Base-by-base conservation (phyloP, 2,888 invertebrate species). In the Celastrina argiolus region DNA sequence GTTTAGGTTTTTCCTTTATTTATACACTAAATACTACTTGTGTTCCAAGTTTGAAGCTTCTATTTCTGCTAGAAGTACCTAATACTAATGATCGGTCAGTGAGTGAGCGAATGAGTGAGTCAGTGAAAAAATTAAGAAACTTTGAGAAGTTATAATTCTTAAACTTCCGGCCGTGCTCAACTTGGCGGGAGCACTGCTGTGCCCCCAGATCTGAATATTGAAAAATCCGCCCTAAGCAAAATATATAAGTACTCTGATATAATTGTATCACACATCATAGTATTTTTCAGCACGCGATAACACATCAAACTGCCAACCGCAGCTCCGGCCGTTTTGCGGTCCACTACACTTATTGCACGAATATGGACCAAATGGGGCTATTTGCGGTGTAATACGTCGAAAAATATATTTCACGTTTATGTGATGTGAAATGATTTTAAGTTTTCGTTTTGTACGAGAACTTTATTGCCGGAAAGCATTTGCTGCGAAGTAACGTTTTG, bases 281-380 rank as follows among this genome's bases (percentile, higher is more conserved):
- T 28, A 56, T 58, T 61, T 61, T 34, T 45, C 42, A 41, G 45
- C 45, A 45, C 26, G 42, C 61, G 51, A 68, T 68, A 66, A 66
- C 64, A 66, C 28, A 66, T 67, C 65, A 65, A 65, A 22, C 68
- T 71, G 73, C 66, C 71, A 69, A 66, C 68, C 68, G 70, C 73
- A 71, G 71, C 14, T 28, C 36, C n/a, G 7, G 34, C 64, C 68
- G 67, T 69, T 69, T 73, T 71, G 69, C 72, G 71, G 71, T 69
- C 69, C 75, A 67, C 68, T 73, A 69, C 74, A 66, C 73, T 73
- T 75, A 73, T 74, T 67, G 70, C 66, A 64, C 59, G 65, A 68
- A 69, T 67, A 67, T 45, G 45, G 59, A 56, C 59, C 45, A 59
- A 68, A 69, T 66, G 63, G 66, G 51, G 36, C 66, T 65, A 67